Conservation (phyloP, 2,888 invertebrate species). For the Agrotis puta region DNA sequence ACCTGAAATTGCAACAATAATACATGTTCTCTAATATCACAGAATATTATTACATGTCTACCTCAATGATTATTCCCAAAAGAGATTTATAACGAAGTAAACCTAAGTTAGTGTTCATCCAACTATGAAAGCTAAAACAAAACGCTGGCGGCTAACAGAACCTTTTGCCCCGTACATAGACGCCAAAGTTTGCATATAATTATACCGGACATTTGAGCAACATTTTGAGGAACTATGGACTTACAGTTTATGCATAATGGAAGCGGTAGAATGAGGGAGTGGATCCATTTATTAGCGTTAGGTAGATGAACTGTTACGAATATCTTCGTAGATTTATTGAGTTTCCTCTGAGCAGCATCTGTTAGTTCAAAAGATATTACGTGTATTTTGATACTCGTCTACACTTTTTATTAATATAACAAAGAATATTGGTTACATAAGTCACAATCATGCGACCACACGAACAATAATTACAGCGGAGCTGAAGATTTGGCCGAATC, state of each 20-base stretch:
- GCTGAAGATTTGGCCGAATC: no score
- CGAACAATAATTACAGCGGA: no score
- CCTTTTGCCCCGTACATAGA: slow-evolving; percentile 51
- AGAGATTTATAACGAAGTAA: slow-evolving; percentile 6
- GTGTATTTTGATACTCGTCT: neutral
- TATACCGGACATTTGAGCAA: slow-evolving; percentile 58
- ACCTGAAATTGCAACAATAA: no score
- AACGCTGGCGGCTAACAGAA: slow-evolving; percentile 41
- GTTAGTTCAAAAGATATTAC: neutral
- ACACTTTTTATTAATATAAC: neutral
- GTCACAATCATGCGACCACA: no score
- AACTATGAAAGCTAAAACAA: slow-evolving; percentile 36
- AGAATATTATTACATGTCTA: neutral
- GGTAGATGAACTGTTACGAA: slow-evolving; percentile 24
- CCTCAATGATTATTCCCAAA: neutral
- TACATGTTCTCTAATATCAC: no score
- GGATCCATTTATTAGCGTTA: slow-evolving; percentile 25
- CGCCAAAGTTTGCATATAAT: slow-evolving; percentile 68
- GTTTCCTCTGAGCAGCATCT: neutral
- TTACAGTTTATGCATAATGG: slow-evolving; percentile 55
- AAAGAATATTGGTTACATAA: no score
- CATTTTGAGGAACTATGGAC: slow-evolving; percentile 47
- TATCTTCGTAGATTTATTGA: slow-evolving; percentile 16
- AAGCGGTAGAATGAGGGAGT: slow-evolving; percentile 22
- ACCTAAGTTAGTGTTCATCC: slow-evolving; percentile 13